A percentile compares a stretch with the other conserved stretches of the same genome.
Conservation (phyloP, 2,888 invertebrate species). For the Leptinotarsa tumamoca region DNA sequence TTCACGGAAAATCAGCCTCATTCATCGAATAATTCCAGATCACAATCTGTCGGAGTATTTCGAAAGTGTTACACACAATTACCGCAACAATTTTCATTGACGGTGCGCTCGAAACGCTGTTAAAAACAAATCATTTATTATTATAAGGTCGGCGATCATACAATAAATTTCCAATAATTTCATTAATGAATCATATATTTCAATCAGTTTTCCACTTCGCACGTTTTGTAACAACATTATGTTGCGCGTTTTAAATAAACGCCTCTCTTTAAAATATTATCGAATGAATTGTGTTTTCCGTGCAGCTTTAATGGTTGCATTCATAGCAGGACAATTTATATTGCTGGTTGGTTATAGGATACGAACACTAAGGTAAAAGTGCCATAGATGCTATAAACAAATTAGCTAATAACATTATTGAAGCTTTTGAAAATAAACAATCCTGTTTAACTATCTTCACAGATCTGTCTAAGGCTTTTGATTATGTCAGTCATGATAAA, state of each 20-base stretch:
- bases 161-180: conserved; percentile 48
- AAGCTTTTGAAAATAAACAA: too few species aligned
- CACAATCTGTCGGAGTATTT: conserved; percentile 34
- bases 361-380: too few species aligned
- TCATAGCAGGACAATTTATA: conserved; percentile 1
- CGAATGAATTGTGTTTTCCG: conserved; percentile 4
- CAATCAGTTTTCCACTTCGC: conserved; percentile 45
- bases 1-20: conserved; percentile 29
- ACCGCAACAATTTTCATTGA: conserved; percentile 47
- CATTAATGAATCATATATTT: conserved; percentile 49
- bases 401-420: too few species aligned
- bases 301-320: neutral
- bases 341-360: neutral
- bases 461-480: too few species aligned
- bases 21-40: conserved; percentile 36
- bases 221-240: conserved; percentile 42
- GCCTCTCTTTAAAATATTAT: conserved; percentile 15
- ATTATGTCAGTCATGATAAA: too few species aligned
- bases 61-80: conserved; percentile 43
- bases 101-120: conserved; percentile 44
- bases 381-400: too few species aligned
- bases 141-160: conserved; percentile 46
- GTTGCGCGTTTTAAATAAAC: conserved; percentile 41
- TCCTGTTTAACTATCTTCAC: too few species aligned
- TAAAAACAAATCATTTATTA: conserved; percentile 53